Evolutionary conservation across 2,888 invertebrate genomes (phyloP), one percentile per base, ranked within the genome.

Genomic region (Ectemnius lituratus): DNA sequence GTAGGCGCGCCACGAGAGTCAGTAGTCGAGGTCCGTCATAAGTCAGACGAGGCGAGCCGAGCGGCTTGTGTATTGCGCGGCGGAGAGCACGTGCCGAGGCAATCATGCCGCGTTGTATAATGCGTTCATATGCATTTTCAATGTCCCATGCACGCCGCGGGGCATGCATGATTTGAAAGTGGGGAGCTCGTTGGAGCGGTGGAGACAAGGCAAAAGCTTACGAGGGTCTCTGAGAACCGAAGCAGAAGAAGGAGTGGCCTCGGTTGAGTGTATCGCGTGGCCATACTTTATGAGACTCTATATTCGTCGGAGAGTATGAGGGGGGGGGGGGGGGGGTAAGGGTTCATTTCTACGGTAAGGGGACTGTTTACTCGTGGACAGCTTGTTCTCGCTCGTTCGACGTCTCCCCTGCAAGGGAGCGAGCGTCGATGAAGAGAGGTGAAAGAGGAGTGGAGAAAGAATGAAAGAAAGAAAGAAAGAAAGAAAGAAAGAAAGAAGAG

Each of bases 301-400:
- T 11, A 37, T 37, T 37, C 37, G 52, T 4, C 20, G 70, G 27
- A 45, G 49, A 37, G 57, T 70, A n/a, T 61, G 70, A 77, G 70
- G 45, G 72, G 72, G n/a, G n/a, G 61, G 18, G 68, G 73, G 70
- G 45, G 72, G 72, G 37, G 18, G 8, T 67, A 62, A 52, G 61
- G 45, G 49, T 70, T 79, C 69, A 64, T 71, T 79, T 77, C 47
- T 58, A 71, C 59, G 47, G n/a, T n/a, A 16, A 45, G 64, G n/a
- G 66, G 20, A 56, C 64, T 64, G 64, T 64, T 64, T 64, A 64
- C 45, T 37, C 64, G 27, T 13, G 56, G 18, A 56, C 56, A 56
- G n/a, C 64, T 64, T 64, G 37, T 14, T 4, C 61, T 61, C 61
- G 14, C 61, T 37, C 8, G 37, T n/a, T 56, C 37, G 8, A 47